Evolutionary conservation across 2,113 vertebrate genomes (phyloP).

Genomic region (Thalassarche chlororhynchos): DNA sequence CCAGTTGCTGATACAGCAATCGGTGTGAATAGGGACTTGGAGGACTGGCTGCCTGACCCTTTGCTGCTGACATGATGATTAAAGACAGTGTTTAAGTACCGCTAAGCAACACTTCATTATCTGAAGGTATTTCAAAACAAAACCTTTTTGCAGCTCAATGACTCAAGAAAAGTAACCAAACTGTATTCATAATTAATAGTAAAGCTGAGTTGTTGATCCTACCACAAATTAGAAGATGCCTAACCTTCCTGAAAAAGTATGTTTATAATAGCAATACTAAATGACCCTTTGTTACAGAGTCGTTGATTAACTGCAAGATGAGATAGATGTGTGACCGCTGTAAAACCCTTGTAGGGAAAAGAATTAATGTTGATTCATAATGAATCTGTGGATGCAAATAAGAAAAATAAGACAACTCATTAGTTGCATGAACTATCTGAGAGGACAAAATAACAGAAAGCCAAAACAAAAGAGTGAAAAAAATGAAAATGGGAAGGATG

Average conservation of each 20-base stretch:
- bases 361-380: background rate
- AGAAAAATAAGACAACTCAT: background rate
- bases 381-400: background rate
- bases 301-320: background rate
- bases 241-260: background rate
- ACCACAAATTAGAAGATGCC: background rate
- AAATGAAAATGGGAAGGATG: background rate
- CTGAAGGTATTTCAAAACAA: background rate
- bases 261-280: background rate
- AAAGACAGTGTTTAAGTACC: background rate
- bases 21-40: background rate
- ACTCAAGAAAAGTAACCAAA: background rate
- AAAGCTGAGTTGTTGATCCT: background rate
- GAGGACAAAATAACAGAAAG: background rate
- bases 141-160: background rate
- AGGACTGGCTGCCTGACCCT: background rate
- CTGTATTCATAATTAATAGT: background rate
- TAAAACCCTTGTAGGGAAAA: background rate
- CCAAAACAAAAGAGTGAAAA: background rate
- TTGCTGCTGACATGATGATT: background rate
- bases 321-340: background rate
- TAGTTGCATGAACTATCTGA: background rate
- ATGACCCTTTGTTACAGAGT: background rate
- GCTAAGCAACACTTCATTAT: background rate
- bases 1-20: background rate